Conservation (phyloP, 2,797 vertebrate species). For the Myotis planiceps region DNA sequence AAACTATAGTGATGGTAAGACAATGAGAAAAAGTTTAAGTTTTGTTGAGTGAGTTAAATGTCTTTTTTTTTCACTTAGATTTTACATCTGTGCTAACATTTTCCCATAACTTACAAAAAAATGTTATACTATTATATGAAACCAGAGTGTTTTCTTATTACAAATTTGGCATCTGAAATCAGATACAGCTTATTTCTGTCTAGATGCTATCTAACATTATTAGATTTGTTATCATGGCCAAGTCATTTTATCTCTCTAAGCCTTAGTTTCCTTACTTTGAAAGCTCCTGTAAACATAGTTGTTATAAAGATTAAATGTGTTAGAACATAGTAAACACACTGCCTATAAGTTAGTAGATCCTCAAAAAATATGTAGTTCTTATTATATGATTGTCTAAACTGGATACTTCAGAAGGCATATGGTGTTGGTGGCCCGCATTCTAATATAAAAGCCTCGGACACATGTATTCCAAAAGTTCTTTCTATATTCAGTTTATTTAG, state of each 20-base stretch:
- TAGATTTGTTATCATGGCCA: not conserved
- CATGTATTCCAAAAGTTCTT: not conserved
- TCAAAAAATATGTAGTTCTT: not conserved
- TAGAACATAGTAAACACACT: not conserved
- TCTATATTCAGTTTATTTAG: not conserved
- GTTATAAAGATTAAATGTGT: not conserved
- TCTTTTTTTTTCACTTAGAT: not conserved
- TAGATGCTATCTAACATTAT: not conserved
- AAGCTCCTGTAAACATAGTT: not conserved
- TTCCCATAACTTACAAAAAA: not conserved
- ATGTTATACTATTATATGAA: not conserved
- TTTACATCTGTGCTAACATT: not conserved
- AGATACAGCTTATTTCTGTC: not conserved
- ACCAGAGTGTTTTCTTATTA: not conserved
- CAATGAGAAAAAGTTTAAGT: not conserved
- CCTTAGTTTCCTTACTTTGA: not conserved
- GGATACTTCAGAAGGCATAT: not conserved
- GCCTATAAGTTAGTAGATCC: not conserved
- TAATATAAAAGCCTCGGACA: not conserved
- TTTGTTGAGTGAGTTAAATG: not conserved
- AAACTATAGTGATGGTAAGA: not conserved
- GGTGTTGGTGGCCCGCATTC: not conserved
- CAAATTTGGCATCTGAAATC: conserved; percentile 10
- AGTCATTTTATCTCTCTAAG: not conserved
- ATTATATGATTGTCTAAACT: not conserved